Evolutionary conservation across 2,113 vertebrate genomes (phyloP), one percentile per base, ranked within the genome.

Genomic region (Apaloderma vittatum): DNA sequence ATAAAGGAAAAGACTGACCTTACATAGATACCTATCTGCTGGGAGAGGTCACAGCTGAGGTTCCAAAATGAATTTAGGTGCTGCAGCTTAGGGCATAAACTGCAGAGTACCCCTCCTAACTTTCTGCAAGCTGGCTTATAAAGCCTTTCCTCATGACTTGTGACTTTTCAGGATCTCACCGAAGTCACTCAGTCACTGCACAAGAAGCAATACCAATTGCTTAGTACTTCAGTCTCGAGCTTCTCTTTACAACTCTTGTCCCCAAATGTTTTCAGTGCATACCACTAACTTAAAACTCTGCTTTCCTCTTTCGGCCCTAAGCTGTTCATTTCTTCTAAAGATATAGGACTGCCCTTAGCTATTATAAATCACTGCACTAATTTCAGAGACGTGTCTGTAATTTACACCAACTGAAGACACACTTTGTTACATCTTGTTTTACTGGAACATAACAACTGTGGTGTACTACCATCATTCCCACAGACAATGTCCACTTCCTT

Each of bases 21-120:
- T 81, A 18, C 0, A 0, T 4, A 82, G 26, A 2, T 2, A 36
- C 0, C 27, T 26, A 4, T 37, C 37, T 65, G 43, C 43, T 79
- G 24, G 8, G 34, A 75, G 27, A 71, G 36, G 19, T 81, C 36
- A 14, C 5, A 26, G 40, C 15, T 74, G 55, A 32, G 30, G 30
- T 71, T 30, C 21, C 10, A 52, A 43, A 59, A 76, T 3, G 3
- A 52, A 63, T 51, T 49, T 19, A 82, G 30, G 20, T 26, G 40
- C 37, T 46, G 32, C 40, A 51, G n/a, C 21, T 32, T 18, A 20
- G 13, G 4, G 18, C 19, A 22, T 52, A 46, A 67, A 8, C 11
- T 49, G 26, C 15, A 30, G 30, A 45, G 11, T 8, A 8, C 5
- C 82, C 8, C 54, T 61, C 72, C 40, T 49, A 30, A 46, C 57